Base-by-base conservation (phyloP, 1,140 invertebrate genomes). In the Cydia amplana region DNA sequence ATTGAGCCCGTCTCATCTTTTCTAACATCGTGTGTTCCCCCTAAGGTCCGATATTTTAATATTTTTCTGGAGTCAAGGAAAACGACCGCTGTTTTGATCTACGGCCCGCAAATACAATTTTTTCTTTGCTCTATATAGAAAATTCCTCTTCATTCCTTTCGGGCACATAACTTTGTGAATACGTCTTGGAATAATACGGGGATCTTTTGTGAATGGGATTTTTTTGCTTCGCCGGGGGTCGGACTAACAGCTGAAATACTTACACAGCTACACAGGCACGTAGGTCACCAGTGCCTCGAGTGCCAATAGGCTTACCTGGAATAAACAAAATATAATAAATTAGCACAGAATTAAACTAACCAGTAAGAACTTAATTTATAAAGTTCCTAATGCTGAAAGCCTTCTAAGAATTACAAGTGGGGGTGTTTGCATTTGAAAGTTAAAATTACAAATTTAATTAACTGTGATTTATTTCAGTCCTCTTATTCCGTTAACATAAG, bases 1-100 rank as follows among this genome's bases (percentile, higher is more conserved):
- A 92, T 91, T 92, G 87, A 86, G 84, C 88, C 82, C 80, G 84
- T 82, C 86, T 89, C 85, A 91, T 91, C 88, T 90, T 91, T 89
- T 87, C 87, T 87, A 88, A 87, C 85, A 84, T 88, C 85, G 81
- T 87, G 85, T 87, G 87, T 87, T 88, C 43, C 85, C 84, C 84
- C 84, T 75, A 84, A 85, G 84, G 82, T 80, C 79, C 83, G 85
- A 90, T 89, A 89, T 89, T 89, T 87, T 89, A 88, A 89, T 90
- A 88, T 87, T 86, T 85, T 79, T 46, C 82, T 74, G 65, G 79
- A 79, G 85, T 83, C 86, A 75, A 77, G 87, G 82, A 86, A 88
- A 76, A 75, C 75, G 79, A 84, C 82, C 87, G 82, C 83, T 88
- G 88, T 90, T 90, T 90, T 89, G 88, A 91, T 90, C 87, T 89